A percentile compares a stretch with the other conserved stretches of the same genome.
Conservation (phyloP, 2,888 invertebrate species). For the Lasioglossum marginatum region DNA sequence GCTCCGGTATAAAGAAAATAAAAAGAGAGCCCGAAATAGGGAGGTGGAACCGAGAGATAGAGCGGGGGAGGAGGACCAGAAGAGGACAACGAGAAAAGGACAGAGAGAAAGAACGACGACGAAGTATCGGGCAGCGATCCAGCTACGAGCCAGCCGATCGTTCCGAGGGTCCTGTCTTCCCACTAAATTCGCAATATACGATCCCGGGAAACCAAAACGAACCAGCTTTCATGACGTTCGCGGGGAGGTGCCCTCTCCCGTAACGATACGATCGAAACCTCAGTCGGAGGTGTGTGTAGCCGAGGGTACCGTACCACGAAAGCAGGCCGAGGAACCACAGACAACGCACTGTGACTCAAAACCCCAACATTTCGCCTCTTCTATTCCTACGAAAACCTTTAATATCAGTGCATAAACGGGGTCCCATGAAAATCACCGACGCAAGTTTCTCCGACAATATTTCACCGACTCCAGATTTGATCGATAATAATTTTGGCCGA, state of each 20-base stretch:
- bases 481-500: too few species aligned
- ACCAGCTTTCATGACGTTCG: conserved; percentile 71
- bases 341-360: conserved; percentile 42
- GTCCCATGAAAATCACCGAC: too few species aligned
- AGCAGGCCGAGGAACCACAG: conserved; percentile 27
- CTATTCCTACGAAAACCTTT: not conserved
- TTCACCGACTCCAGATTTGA: too few species aligned
- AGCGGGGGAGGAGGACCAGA: conserved; percentile 24
- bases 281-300: conserved; percentile 39
- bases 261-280: conserved; percentile 72
- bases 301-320: conserved; percentile 53
- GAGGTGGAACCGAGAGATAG: conserved; percentile 29
- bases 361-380: not conserved
- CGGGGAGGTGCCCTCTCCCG: conserved; percentile 54
- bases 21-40: conserved; percentile 16
- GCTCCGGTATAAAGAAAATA: conserved; percentile 42
- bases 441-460: too few species aligned
- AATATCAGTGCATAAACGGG: not conserved
- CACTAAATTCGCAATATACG: conserved; percentile 78
- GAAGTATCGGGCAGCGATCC: conserved; percentile 70
- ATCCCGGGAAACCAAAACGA: conserved; percentile 76
- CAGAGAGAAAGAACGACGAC: conserved; percentile 38
- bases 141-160: conserved; percentile 75
- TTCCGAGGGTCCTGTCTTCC: conserved; percentile 73
- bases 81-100: conserved; percentile 6